These are phyloP conservation scores for Frankliniella intonsa DNA, from an alignment of 2,888 invertebrate genomes.

Conservation along the genomic window DNA sequence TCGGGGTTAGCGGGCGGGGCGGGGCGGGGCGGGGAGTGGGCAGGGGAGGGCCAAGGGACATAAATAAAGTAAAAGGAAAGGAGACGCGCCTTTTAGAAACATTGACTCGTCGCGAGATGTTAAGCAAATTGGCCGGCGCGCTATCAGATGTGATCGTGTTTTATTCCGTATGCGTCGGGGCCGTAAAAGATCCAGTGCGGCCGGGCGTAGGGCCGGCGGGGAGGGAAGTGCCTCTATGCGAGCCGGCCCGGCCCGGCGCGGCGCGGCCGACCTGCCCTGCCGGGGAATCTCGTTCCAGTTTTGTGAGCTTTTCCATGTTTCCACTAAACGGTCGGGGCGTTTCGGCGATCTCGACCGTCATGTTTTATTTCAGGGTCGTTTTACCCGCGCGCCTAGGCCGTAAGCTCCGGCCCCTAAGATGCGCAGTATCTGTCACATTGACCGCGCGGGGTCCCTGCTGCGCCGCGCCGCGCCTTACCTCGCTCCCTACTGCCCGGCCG, in stretches of 20 bases:
- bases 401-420: not conserved
- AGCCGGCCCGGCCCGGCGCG: not conserved
- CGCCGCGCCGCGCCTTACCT: not conserved
- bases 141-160: no score
- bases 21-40: not conserved
- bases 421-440: not conserved
- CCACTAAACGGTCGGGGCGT: no score
- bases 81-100: not conserved
- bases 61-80: not conserved
- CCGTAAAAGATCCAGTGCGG: no score
- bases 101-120: not conserved
- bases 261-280: not conserved
- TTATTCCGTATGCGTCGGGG: no score
- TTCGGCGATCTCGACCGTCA: no score
- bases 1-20: no score
- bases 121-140: no score
- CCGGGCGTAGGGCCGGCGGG: not conserved
- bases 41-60: not conserved
- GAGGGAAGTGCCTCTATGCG: not conserved
- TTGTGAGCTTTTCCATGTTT: no score
- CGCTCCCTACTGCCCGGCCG: not conserved
- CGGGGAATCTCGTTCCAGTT: not conserved
- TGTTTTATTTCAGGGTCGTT: no score
- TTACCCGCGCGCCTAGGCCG: not conserved
- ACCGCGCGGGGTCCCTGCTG: not conserved